Conservation (phyloP, 2,113 vertebrate genomes). For the Actinemys pallida region DNA sequence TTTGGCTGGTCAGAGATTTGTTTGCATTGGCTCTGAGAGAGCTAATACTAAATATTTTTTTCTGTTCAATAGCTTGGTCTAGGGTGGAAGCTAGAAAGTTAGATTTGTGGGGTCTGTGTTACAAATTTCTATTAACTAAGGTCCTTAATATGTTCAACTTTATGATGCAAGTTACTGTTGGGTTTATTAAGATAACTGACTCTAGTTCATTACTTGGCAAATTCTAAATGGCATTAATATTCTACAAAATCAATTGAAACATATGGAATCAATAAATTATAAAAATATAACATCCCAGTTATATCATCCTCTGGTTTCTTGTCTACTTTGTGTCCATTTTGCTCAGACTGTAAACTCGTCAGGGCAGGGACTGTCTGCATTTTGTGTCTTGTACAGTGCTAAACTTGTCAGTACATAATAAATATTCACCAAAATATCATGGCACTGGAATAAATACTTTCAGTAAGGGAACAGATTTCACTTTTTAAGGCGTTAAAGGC, state of each 20-base stretch:
- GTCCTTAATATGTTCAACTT: not conserved
- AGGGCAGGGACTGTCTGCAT: not conserved
- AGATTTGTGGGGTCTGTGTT: not conserved
- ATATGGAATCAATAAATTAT: not conserved
- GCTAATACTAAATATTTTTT: not conserved
- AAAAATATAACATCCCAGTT: not conserved
- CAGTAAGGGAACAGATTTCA: not conserved
- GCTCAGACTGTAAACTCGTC: not conserved
- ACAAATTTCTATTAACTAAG: not conserved
- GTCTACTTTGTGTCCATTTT: not conserved
- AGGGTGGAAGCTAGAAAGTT: not conserved
- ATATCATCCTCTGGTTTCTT: not conserved
- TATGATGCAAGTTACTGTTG: not conserved
- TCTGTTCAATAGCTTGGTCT: not conserved
- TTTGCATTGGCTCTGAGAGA: not conserved
- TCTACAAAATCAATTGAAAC: not conserved
- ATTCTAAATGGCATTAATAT: not conserved
- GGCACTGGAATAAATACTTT: not conserved
- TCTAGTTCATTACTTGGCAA: not conserved
- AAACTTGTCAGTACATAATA: not conserved
- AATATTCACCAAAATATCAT: not conserved
- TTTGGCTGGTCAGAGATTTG: not conserved
- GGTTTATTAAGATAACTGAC: not conserved
- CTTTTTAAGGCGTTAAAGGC: not conserved
- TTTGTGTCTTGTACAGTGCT: not conserved